Evolutionary conservation across 2,797 vertebrate species (phyloP).

Genomic region (Microctenopoma lineatum): DNA sequence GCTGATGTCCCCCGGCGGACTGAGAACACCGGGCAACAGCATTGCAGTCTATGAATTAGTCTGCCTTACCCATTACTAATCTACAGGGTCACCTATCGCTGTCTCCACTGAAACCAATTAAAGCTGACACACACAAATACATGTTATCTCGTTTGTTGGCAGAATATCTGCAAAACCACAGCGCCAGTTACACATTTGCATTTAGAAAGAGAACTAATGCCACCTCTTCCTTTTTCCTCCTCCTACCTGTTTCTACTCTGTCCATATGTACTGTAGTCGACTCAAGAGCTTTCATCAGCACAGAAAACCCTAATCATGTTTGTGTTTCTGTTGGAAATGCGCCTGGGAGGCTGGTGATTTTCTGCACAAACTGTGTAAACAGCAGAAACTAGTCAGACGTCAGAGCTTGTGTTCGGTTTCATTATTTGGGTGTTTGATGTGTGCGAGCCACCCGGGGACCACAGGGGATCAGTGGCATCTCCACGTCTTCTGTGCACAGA

Average conservation of each 20-base stretch:
- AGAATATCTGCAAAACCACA: constrained; percentile 26
- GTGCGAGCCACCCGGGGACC: constrained; percentile 13
- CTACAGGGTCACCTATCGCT: constrained; percentile 42
- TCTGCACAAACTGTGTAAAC: no score
- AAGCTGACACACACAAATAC: constrained; percentile 21
- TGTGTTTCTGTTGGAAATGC: constrained; percentile 4
- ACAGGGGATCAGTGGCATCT: constrained; percentile 6
- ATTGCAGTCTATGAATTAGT: constrained; percentile 41
- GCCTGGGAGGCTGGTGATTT: neutral
- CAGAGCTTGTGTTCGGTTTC: constrained; percentile 6
- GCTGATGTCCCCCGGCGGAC: constrained; percentile 12
- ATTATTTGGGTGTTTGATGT: neutral
- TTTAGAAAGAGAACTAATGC: constrained; percentile 8
- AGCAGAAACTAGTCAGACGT: neutral
- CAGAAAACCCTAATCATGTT: neutral
- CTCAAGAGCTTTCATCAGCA: constrained; percentile 13
- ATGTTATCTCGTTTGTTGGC: constrained; percentile 28
- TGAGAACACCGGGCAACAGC: constrained; percentile 13
- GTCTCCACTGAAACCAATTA: neutral
- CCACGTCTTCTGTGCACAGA: constrained; percentile 9
- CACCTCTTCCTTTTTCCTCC: neutral
- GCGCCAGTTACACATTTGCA: constrained; percentile 19
- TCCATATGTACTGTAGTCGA: neutral
- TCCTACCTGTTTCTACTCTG: constrained; percentile 3
- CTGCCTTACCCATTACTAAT: constrained; percentile 38